Evolutionary conservation across 2,797 vertebrate species (phyloP).

Genomic region (Phataginus tricuspis): DNA sequence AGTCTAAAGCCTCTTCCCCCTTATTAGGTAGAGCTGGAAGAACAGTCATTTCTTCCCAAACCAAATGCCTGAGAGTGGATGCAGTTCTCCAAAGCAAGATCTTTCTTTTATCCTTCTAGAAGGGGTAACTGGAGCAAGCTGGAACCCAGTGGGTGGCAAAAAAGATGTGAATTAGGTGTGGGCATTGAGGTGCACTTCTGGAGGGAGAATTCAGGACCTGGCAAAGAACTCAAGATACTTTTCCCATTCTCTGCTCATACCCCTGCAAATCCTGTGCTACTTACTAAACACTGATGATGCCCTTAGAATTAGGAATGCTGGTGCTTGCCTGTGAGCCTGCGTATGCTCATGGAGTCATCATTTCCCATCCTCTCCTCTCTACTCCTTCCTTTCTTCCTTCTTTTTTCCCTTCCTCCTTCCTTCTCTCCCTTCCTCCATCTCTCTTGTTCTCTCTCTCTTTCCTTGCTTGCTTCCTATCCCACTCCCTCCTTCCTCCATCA

Average conservation of each 20-base stretch:
- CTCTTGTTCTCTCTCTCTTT: not conserved
- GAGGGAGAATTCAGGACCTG: not conserved
- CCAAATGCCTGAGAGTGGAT: not conserved
- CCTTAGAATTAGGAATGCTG: not conserved
- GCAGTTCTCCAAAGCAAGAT: not conserved
- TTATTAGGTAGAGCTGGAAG: not conserved
- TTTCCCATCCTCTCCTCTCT: not conserved
- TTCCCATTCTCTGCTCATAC: not conserved
- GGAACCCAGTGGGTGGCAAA: not conserved
- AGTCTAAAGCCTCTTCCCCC: not conserved
- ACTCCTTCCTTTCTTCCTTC: too few relatives aligned
- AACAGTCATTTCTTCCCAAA: not conserved
- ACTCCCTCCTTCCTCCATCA: not conserved
- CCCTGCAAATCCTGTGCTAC: not conserved
- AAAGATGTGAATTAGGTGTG: not conserved
- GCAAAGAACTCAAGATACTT: not conserved
- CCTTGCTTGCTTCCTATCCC: too few relatives aligned
- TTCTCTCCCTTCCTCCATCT: not conserved
- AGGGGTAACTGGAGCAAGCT: not conserved
- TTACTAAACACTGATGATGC: not conserved
- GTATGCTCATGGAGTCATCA: not conserved
- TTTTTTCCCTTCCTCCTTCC: not conserved
- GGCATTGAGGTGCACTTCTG: not conserved
- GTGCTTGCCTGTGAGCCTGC: not conserved
- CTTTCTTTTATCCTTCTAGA: not conserved